Evolutionary conservation across 1,140 invertebrate genomes (phyloP), one percentile per base, ranked within the genome.

Genomic region (Maconellicoccus hirsutus): DNA sequence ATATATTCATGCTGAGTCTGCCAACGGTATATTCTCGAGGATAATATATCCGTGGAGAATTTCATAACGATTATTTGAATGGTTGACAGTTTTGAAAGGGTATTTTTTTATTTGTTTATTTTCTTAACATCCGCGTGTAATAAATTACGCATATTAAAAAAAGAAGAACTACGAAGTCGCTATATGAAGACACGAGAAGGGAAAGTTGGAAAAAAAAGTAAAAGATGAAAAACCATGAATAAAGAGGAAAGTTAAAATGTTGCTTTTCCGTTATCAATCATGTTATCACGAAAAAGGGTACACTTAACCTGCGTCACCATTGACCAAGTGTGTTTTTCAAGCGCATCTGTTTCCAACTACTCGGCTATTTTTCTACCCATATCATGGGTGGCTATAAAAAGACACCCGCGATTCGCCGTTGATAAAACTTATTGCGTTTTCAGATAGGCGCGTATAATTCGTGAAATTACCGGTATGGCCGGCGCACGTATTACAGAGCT

Each of bases 381-480:
- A 52, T 52, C n/a, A 52, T 19, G n/a, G 42, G 42, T 16, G 42
- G 42, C 42, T 52, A 52, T 52, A 52, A 52, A 52, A 52, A 52
- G 6, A 16, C 4, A 19, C 42, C 12, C 42, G 42, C n/a, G 42
- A 52, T 52, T 19, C 42, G 10, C 10, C 16, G 2, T 3, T 52
- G 42, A 52, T 52, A 52, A 52, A 52, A 52, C 42, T 52, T 52
- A 52, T 52, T 52, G 42, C 42, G 42, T 52, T 52, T 52, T 52
- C 12, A 52, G n/a, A 14, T 52, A 52, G 42, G n/a, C 42, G n/a
- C 42, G n/a, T 52, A 52, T 52, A 52, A 52, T 52, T 52, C 42
- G n/a, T 19, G 16, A 52, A 52, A 52, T 52, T 52, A 52, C 12
- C 29, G 29, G 29, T 52, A 52, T 19, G 42, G 2, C 42, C 42